Conservation (phyloP, 1,140 invertebrate species). For the Trypoxylus dichotomus region DNA sequence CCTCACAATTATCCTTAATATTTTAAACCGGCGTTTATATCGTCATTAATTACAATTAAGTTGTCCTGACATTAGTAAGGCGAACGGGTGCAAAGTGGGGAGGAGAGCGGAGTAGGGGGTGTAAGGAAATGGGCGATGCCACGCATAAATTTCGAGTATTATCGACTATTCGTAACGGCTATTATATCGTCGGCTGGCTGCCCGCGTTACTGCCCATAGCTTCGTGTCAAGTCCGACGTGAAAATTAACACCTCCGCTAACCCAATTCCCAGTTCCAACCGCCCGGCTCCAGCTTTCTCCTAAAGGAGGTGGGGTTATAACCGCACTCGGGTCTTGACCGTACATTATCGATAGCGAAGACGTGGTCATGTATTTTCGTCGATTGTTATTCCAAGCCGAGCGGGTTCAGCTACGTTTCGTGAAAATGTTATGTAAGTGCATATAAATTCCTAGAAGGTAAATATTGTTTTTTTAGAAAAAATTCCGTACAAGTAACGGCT, state of each 20-base stretch:
- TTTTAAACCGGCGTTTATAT: neutral
- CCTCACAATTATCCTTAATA: neutral
- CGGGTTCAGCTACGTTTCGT: too few species aligned
- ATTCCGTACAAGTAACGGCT: too few species aligned
- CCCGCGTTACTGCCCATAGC: neutral
- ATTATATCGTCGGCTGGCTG: neutral
- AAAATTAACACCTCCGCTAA: neutral
- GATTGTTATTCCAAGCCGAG: neutral
- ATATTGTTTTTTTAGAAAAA: too few species aligned
- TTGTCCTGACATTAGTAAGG: neutral
- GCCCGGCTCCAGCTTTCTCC: too few species aligned
- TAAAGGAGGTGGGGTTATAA: neutral
- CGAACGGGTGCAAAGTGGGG: too few species aligned
- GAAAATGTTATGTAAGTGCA: too few species aligned
- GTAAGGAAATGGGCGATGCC: neutral
- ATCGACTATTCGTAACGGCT: neutral
- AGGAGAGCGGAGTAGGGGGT: too few species aligned
- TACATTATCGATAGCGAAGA: neutral
- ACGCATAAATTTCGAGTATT: neutral
- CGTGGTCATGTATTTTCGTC: neutral
- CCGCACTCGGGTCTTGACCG: neutral
- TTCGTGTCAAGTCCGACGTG: neutral
- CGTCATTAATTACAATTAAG: slow-evolving; percentile 8
- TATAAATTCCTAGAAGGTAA: too few species aligned
- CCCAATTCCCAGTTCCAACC: neutral